phyloP scores from a whole-genome alignment of 2,113 vertebrate genomes.

The Dasyurus viverrinus region DNA sequence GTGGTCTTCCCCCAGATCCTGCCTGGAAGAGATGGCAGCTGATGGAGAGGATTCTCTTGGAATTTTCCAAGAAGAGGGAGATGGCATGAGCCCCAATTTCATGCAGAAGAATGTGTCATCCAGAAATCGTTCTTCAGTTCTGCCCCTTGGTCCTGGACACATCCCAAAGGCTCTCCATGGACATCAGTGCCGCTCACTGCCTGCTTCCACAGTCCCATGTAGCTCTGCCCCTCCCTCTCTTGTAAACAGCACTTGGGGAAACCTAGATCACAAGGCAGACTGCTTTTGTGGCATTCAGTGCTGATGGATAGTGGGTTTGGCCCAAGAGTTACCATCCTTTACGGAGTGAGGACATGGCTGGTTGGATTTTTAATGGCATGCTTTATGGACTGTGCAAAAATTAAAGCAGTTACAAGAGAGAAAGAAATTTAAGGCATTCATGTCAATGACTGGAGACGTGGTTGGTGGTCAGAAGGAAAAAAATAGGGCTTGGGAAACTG shows the following conservation, averaged over 20 bases:
- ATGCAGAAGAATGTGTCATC: neutral
- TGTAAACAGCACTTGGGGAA: neutral
- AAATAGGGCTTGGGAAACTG: neutral
- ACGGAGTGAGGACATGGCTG: neutral
- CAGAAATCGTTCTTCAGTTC: neutral
- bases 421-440: neutral
- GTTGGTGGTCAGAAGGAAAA: neutral
- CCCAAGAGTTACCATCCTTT: neutral
- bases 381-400: neutral
- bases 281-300: neutral
- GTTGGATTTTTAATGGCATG: neutral
- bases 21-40: neutral
- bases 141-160: neutral
- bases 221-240: neutral
- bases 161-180: neutral
- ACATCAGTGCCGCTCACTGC: neutral
- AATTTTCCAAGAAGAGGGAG: neutral
- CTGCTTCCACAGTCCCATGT: neutral
- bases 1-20: neutral
- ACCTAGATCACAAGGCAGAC: neutral
- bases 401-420: neutral
- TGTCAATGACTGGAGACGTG: neutral
- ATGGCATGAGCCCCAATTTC: neutral
- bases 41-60: neutral
- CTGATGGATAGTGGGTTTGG: neutral